These are phyloP conservation scores for Callithrix jacchus DNA, from an alignment of 2,113 vertebrate species.

Conservation along the genomic window DNA sequence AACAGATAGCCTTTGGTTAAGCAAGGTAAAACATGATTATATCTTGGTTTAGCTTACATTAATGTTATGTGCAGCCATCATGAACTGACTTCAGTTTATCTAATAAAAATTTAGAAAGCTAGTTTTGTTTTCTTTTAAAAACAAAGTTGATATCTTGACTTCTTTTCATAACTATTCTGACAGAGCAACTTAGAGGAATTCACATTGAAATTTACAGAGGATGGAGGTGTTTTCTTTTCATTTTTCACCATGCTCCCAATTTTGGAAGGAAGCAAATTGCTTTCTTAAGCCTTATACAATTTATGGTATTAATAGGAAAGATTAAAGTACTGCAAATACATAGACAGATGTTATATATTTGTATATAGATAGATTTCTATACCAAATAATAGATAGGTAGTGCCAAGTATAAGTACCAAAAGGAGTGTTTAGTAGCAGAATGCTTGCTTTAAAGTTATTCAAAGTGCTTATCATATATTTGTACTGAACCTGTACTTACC, in stretches of 20 bases:
- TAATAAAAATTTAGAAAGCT: neutral
- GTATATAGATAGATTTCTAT: too few species aligned
- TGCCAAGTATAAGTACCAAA: neutral
- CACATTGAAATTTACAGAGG: neutral
- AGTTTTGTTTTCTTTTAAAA: neutral
- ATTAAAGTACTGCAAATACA: neutral
- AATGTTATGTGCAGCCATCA: neutral
- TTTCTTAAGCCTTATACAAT: conserved; percentile 10
- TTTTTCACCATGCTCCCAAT: neutral
- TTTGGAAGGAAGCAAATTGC: neutral
- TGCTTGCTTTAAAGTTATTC: neutral
- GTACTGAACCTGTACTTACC: too few species aligned
- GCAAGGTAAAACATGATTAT: neutral
- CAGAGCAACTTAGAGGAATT: neutral
- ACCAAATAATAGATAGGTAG: too few species aligned
- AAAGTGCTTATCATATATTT: neutral
- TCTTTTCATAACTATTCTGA: neutral
- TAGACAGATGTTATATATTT: neutral
- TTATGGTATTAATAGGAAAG: conserved; percentile 21
- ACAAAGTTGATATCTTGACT: conserved; percentile 12
- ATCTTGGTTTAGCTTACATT: neutral
- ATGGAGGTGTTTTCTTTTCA: neutral
- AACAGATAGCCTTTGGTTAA: neutral
- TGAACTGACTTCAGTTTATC: neutral
- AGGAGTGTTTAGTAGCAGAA: neutral